Conservation (phyloP, 2,113 vertebrate genomes). For the Casuarius casuarius region DNA sequence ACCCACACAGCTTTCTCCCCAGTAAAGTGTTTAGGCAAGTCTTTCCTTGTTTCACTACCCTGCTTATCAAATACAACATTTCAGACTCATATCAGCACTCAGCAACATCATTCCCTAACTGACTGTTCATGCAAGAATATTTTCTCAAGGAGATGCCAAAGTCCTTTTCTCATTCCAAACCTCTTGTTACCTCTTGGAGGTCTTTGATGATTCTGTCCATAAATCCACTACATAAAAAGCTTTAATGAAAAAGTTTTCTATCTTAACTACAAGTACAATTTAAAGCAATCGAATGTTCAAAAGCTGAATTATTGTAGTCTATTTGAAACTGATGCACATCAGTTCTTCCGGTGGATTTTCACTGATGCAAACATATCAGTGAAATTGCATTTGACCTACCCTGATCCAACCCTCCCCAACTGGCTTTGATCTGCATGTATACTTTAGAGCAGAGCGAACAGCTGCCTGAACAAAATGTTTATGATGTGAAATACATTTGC, state of each 20-base stretch:
- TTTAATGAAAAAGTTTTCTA: background rate
- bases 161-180: background rate
- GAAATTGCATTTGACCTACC: background rate
- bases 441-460: background rate
- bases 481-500: background rate
- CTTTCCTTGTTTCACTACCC: background rate
- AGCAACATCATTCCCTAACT: background rate
- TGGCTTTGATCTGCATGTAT: background rate
- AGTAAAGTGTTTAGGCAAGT: background rate
- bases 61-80: background rate
- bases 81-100: background rate
- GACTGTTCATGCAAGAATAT: background rate
- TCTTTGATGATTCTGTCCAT: background rate
- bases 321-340: background rate
- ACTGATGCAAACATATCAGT: background rate
- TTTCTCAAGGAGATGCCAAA: background rate
- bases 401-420: background rate
- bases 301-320: background rate
- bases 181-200: background rate
- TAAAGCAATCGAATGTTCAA: background rate
- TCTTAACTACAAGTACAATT: background rate
- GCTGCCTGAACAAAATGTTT: fast-evolving
- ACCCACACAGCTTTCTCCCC: background rate
- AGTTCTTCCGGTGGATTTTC: background rate
- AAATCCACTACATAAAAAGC: background rate